Base-by-base conservation (phyloP, 2,797 vertebrate species). In the Alca torda region DNA sequence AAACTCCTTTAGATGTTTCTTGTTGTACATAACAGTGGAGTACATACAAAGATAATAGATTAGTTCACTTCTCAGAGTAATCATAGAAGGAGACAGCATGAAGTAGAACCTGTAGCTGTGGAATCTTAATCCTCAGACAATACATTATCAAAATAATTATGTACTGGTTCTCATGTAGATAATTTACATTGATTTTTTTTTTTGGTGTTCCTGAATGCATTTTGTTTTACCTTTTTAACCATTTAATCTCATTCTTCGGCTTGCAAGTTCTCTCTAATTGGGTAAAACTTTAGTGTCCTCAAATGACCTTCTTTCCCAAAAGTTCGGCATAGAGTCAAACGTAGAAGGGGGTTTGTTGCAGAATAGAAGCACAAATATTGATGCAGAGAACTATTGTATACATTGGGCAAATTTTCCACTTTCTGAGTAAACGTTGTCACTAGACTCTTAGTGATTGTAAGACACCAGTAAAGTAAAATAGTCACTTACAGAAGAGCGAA, bases 111-210 rank as follows among this genome's bases (percentile, higher is more conserved):
- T 57, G 33, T 41, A 65, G 31, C 17, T 61, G 18, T 70, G 9
- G 21, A 80, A 72, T 50, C 24, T 59, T n/a, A 33, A 20, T 63
- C 16, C 6, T 84, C 24, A n/a, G 7, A 30, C 18, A 50, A n/a
- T 72, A 59, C 23, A 6, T 43, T 48, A 35, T 25, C 11, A 60
- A 50, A 84, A 60, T 35, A 31, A 59, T 26, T 25, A 13, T 26
- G 23, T 41, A 46, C 11, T 7, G 19, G 14, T 76, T 84, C 30
- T 61, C 1, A 0, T 1, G 0, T 76, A 70, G 33, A 8, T 67
- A 0, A 50, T 67, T 56, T 46, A 41, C 7, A 18, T 28, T 41
- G 21, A 13, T 84, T 56, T 50, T 54, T 8, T 26, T 75, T 9
- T 61, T 8, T 37, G 67, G 9, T 79, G 11, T 53, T 72, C 10